phyloP scores from a whole-genome alignment of 2,113 vertebrate species.

The Otocyon megalotis region DNA sequence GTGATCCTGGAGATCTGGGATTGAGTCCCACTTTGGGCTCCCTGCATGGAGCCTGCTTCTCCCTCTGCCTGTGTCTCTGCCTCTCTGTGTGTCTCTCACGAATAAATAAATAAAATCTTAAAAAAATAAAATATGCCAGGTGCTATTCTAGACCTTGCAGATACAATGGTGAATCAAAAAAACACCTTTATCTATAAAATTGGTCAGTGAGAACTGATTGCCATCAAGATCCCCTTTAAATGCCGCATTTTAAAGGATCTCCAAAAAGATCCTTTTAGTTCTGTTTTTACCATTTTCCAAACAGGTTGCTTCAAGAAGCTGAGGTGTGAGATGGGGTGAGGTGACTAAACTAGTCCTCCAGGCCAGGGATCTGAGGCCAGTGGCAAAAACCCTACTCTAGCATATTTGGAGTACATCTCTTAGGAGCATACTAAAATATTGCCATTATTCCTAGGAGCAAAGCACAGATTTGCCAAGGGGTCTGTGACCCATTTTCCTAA shows the following conservation, averaged over 20 bases:
- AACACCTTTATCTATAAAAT: not conserved
- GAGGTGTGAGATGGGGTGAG: not conserved
- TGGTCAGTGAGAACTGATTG: not conserved
- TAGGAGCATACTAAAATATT: not conserved
- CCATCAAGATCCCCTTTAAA: not conserved
- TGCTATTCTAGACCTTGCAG: not conserved
- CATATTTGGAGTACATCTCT: not conserved
- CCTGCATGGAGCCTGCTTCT: no score
- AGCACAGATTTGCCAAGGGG: not conserved
- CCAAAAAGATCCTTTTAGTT: not conserved
- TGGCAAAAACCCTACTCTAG: not conserved
- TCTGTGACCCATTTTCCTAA: slow-evolving; percentile 21
- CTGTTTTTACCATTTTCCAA: not conserved
- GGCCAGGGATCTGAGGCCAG: not conserved
- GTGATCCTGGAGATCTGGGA: no score
- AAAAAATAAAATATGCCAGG: not conserved
- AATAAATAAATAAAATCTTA: no score
- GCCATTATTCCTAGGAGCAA: not conserved
- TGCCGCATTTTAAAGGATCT: not conserved
- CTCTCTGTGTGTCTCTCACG: no score
- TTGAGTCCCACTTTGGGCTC: no score
- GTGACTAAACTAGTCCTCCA: not conserved
- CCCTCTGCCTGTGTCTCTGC: no score
- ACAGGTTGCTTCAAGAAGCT: slow-evolving; percentile 12
- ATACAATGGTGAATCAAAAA: not conserved